Conservation (phyloP, 2,888 invertebrate species). For the Heterodera filipjevi region DNA sequence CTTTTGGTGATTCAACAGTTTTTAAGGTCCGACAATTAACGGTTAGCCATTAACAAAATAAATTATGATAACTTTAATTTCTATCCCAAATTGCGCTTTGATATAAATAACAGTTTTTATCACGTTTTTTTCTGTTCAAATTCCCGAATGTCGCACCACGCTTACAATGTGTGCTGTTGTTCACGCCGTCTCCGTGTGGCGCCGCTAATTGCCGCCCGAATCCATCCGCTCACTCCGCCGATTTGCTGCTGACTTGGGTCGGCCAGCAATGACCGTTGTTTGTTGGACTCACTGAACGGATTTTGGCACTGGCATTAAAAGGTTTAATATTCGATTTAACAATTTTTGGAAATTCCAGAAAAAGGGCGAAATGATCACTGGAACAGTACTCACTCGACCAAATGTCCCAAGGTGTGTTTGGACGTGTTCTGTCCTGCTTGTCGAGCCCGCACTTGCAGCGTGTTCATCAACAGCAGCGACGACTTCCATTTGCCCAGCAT, state of each 20-base stretch:
- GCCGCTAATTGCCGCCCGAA: constrained; percentile 29
- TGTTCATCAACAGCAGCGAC: not conserved
- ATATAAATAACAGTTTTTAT: no score
- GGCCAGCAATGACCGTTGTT: constrained; percentile 61
- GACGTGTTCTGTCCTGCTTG: constrained; percentile 60
- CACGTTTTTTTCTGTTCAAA: no score
- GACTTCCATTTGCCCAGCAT: constrained; percentile 7
- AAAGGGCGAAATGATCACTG: no score
- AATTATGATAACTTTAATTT: no score
- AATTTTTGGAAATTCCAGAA: not conserved
- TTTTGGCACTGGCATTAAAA: not conserved
- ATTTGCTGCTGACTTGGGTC: constrained; percentile 52
- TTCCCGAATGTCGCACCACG: no score
- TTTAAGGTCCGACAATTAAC: no score
- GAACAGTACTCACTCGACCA: constrained; percentile 61
- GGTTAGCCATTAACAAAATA: no score
- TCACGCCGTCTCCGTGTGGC: constrained; percentile 13
- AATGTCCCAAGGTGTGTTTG: constrained; percentile 52
- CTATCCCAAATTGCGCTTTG: no score
- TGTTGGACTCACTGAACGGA: constrained; percentile 60
- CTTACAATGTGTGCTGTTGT: constrained; percentile 19
- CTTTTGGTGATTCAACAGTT: no score
- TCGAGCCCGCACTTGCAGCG: constrained; percentile 36
- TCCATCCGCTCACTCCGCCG: constrained; percentile 38
- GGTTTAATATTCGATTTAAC: not conserved